Conservation (phyloP, 2,888 invertebrate species). For the Diadegma fenestrale region DNA sequence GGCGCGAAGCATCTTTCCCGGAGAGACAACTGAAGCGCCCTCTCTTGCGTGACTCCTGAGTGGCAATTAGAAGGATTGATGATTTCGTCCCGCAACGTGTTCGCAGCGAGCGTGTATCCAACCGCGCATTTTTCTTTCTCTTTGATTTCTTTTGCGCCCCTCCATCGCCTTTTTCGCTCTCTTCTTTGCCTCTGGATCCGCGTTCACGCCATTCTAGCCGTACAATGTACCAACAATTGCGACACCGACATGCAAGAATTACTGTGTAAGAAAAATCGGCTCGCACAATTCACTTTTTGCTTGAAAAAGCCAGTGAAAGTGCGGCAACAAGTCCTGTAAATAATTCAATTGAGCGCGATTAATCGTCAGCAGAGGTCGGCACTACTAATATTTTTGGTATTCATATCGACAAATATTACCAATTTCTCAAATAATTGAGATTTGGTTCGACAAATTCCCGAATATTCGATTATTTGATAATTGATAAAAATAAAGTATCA, state of each 20-base stretch:
- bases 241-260: slow-evolving; percentile 9
- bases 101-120: slow-evolving; percentile 42
- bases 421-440: too few species aligned
- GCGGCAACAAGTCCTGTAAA: not conserved
- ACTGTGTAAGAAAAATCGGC: slow-evolving; percentile 4
- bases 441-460: too few species aligned
- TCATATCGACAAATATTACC: too few species aligned
- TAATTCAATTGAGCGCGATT: not conserved
- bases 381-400: too few species aligned
- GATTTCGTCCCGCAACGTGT: slow-evolving; percentile 75
- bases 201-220: slow-evolving; percentile 27
- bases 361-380: too few species aligned
- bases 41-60: slow-evolving; percentile 74
- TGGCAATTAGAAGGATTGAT: slow-evolving; percentile 82
- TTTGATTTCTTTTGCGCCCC: not conserved
- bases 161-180: slow-evolving; percentile 32
- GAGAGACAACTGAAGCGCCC: slow-evolving; percentile 68
- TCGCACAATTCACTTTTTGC: not conserved
- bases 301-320: not conserved
- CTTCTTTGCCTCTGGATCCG: slow-evolving; percentile 48
- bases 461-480: too few species aligned
- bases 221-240: slow-evolving; percentile 4
- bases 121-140: slow-evolving; percentile 17
- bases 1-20: slow-evolving; percentile 56
- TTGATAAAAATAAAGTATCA: too few species aligned